These are phyloP conservation scores for Cheirogaleus major DNA, from an alignment of 2,797 vertebrate genomes.

Conservation along the genomic window DNA sequence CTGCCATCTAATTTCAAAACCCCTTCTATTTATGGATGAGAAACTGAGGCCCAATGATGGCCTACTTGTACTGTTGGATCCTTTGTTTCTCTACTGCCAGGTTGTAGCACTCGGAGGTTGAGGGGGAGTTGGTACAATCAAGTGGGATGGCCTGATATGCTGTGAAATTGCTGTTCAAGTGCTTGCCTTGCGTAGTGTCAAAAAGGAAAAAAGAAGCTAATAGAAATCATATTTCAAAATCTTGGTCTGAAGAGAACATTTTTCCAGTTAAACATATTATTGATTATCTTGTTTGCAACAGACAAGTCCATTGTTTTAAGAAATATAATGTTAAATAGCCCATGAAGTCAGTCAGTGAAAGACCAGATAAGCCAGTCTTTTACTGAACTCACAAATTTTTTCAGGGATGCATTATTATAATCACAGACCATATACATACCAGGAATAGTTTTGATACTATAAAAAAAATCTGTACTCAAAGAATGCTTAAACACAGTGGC, in stretches of 20 bases:
- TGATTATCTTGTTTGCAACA: conserved; percentile 10
- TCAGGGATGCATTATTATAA: background rate
- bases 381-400: conserved; percentile 17
- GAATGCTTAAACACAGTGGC: background rate
- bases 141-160: background rate
- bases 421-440: background rate
- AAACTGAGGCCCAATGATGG: background rate
- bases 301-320: conserved; percentile 1
- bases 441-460: background rate
- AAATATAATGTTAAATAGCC: conserved; percentile 15
- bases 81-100: background rate
- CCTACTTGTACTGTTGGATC: background rate
- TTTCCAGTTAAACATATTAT: background rate
- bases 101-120: background rate
- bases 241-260: background rate
- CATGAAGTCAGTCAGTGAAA: background rate
- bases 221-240: conserved; percentile 35
- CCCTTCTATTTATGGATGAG: background rate
- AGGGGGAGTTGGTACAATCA: background rate
- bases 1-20: conserved; percentile 22
- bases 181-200: background rate
- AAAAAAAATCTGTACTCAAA: background rate
- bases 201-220: conserved; percentile 28
- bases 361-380: conserved; percentile 11
- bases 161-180: background rate